Evolutionary conservation across 2,888 invertebrate genomes (phyloP).

Genomic region (Hedychridium roseum): DNA sequence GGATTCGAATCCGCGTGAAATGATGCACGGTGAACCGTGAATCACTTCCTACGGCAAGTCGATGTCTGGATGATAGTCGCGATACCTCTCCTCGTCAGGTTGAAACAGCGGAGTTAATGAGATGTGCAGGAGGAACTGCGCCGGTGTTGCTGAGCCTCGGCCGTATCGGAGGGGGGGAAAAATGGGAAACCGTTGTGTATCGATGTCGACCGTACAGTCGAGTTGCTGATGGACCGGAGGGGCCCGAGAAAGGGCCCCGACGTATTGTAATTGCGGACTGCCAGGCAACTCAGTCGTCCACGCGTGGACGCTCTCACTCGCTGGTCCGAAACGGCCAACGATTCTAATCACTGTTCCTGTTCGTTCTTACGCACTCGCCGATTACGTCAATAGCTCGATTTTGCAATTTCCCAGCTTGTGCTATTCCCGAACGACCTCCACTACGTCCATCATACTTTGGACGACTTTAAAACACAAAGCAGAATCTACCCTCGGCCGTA

Average conservation of each 20-base stretch:
- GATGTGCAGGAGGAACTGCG: conserved; percentile 42
- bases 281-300: conserved; percentile 48
- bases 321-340: conserved; percentile 50
- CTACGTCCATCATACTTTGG: not conserved
- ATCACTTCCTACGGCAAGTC: conserved; percentile 35
- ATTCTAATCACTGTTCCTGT: conserved; percentile 40
- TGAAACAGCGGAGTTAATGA: conserved; percentile 44
- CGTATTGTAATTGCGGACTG: conserved; percentile 49
- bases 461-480: conserved; percentile 2
- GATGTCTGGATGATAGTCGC: conserved; percentile 29
- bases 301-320: conserved; percentile 50
- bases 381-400: not conserved
- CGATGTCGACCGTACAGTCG: no score
- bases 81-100: conserved; percentile 28
- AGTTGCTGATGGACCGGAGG: no score
- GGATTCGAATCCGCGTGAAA: conserved; percentile 34
- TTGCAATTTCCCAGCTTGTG: not conserved
- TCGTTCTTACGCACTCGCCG: conserved; percentile 23
- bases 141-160: no score
- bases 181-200: no score
- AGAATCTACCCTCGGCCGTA: conserved; percentile 11
- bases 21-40: conserved; percentile 46
- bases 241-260: no score
- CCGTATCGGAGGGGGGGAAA: no score
- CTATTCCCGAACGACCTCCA: not conserved